Base-by-base conservation (phyloP, 1,140 invertebrate species). In the Sycobia sp. region DNA sequence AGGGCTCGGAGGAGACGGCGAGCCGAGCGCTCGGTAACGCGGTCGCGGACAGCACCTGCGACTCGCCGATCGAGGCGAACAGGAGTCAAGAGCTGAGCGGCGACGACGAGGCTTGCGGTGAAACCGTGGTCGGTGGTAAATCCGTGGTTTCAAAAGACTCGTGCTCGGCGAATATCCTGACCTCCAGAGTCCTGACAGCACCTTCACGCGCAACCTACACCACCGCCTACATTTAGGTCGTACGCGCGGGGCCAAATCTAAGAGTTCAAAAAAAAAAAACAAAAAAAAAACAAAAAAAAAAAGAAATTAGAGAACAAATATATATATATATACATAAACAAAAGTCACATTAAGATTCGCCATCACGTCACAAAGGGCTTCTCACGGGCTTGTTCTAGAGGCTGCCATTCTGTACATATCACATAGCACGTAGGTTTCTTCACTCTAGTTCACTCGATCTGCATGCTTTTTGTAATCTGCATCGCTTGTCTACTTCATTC, bases 131-230 rank as follows among this genome's bases (percentile, higher is more conserved):
- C 25, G 69, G 66, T 56, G 71, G 71, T 55, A 74, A 69, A 60
- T 66, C 72, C 62, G 68, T 73, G 63, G 65, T 69, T 51, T 68
- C 72, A 54, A 77, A 76, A 72, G 71, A 79, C 68, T 67, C 73
- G 68, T 75, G 74, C 67, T 75, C 75, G 54, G 72, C 71, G 69
- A 49, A 49, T 49, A 71, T 78, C 73, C 71, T 76, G 55, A 77
- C 73, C 27, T 77, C 78, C 70, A 78, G 71, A 77, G 71, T 73
- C 76, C 73, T 76, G 65, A 79, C 71, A 69, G 73, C 75, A 70
- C 71, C 76, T 67, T 77, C 74, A 72, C 75, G 77, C 54, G 70
- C 79, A 57, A 80, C 75, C 68, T 82, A 81, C 69, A 81, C 80
- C 72, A 81, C 79, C 60, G 75, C 76, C 70, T 82, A 79, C 67